Base-by-base conservation (phyloP, 2,113 vertebrate genomes). In the Corydoras maculifer region DNA sequence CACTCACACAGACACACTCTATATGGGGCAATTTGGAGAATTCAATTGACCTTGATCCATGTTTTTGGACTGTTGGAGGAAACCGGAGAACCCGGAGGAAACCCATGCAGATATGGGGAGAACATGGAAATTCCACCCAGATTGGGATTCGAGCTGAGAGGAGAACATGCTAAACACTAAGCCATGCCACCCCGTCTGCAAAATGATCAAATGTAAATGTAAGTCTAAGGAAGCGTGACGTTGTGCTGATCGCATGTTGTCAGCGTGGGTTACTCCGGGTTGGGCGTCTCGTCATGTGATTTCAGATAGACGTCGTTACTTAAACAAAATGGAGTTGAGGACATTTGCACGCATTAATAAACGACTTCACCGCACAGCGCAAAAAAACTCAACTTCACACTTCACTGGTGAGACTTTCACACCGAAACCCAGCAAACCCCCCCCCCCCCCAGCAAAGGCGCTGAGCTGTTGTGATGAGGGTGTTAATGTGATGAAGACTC, bases 401-500 rank as follows among this genome's bases (percentile, higher is more conserved):
- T 75, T 71, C 18, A 71, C 43, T 29, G 30, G 54, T 29, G 64
- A 58, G 58, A 68, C 71, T 72, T 72, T 68, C 65, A 64, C 65
- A 49, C 65, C 65, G 7, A 69, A 69, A 78, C 51, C 55, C 72
- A 53, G 55, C 61, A 71, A 65, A 25, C 18, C 57, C 18, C 48
- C 6, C 48, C 58, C 31, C 53, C 65, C 70, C 54, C 48, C 60
- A 59, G 49, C 29, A 49, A 75, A 69, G 43, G 49, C 67, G 58
- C 50, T 8, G 32, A 74, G 62, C 53, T 65, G 57, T 58, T 61
- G 32, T 60, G 48, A 62, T 61, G 31, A 50, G 69, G 49, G 69
- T 72, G 61, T 69, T 65, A 75, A 78, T 69, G 66, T 75, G 57
- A 55, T 69, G 57, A 18, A 48, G 59, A 69, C 51, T 70, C 43